These are phyloP conservation scores for Meloidogyne chitwoodi DNA, from an alignment of 1,140 invertebrate species.

Conservation along the genomic window DNA sequence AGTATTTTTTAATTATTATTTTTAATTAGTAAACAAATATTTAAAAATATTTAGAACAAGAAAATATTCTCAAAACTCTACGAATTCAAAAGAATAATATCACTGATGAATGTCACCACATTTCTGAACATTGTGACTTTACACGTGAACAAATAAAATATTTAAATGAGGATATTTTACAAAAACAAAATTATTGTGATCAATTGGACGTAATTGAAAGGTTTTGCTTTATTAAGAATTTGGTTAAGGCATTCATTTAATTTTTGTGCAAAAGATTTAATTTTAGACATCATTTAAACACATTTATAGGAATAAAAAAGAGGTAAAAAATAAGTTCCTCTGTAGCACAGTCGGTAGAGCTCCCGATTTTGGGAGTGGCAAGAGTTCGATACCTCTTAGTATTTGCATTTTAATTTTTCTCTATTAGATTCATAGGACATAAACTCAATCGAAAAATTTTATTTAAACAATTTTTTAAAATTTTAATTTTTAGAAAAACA, in stretches of 20 bases:
- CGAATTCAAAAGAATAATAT: neutral
- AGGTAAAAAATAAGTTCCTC: too few species aligned
- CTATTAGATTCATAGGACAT: too few species aligned
- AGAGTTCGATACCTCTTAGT: too few species aligned
- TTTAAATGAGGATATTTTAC: neutral
- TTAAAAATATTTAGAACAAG: neutral
- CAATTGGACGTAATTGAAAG: neutral
- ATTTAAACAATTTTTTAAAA: too few species aligned
- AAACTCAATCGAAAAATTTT: too few species aligned
- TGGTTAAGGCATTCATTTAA: too few species aligned
- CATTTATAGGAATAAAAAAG: too few species aligned
- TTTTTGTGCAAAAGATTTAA: too few species aligned
- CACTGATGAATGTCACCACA: neutral
- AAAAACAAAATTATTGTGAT: neutral
- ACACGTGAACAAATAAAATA: neutral
- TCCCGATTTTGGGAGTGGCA: too few species aligned
- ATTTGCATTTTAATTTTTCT: too few species aligned
- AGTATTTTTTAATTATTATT: neutral
- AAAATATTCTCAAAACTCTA: neutral
- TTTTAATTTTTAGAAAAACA: neutral
- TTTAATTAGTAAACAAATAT: neutral
- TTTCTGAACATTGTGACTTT: neutral
- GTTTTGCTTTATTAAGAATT: neutral
- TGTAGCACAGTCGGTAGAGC: too few species aligned
- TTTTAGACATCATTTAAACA: too few species aligned